A percentile compares a stretch with the other conserved stretches of the same genome.
These are phyloP conservation scores for Gymnodraco acuticeps DNA, from an alignment of 2,797 vertebrate genomes.

Conservation along the genomic window DNA sequence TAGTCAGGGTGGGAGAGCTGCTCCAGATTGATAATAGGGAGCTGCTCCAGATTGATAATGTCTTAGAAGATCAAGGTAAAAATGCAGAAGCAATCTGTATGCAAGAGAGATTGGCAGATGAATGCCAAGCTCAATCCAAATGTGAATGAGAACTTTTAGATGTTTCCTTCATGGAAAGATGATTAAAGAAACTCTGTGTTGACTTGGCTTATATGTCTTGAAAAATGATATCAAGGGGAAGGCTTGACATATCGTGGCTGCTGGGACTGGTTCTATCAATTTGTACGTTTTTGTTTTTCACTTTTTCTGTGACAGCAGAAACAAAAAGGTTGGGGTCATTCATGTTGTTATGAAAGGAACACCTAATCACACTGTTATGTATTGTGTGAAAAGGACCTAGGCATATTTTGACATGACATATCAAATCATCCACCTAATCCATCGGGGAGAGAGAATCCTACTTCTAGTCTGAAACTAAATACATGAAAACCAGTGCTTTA, in stretches of 20 bases:
- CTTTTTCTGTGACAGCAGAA: background rate
- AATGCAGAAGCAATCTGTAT: conserved; percentile 13
- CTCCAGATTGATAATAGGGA: background rate
- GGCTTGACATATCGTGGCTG: conserved; percentile 16
- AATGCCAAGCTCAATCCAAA: conserved; percentile 35
- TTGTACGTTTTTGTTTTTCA: background rate
- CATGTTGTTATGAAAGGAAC: conserved; percentile 1
- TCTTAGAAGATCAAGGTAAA: conserved; percentile 45
- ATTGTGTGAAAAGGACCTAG: too few relatives aligned
- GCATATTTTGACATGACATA: too few relatives aligned
- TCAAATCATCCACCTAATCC: too few relatives aligned
- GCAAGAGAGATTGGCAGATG: conserved; percentile 30
- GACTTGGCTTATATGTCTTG: conserved; percentile 8
- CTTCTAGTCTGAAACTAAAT: too few relatives aligned
- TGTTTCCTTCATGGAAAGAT: conserved; percentile 27
- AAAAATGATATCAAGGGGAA: conserved; percentile 24
- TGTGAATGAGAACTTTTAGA: conserved; percentile 39
- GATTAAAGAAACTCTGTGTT: conserved; percentile 39
- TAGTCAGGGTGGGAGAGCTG: background rate
- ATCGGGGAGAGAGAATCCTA: too few relatives aligned
- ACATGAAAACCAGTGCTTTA: too few relatives aligned
- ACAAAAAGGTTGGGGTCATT: background rate
- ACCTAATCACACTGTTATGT: background rate
- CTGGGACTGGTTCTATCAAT: conserved; percentile 10
- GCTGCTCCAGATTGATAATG: conserved; percentile 40